Conservation (phyloP, 2,797 vertebrate species). For the Oryzias dopingdopingensis region DNA sequence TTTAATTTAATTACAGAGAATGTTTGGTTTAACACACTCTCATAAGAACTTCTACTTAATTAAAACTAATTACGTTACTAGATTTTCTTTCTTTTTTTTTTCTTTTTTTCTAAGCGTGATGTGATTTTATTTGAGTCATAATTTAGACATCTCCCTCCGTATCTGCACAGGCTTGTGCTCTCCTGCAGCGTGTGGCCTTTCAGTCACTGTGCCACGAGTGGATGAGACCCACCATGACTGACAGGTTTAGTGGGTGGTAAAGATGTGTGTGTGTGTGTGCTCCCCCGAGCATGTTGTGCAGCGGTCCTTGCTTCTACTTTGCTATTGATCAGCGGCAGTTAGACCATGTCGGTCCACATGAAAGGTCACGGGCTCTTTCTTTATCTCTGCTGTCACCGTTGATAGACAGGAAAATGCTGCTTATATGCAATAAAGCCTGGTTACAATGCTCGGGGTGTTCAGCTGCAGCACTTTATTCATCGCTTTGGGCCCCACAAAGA, state of each 20-base stretch:
- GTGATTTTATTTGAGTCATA: constrained; percentile 13
- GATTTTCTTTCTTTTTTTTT: not conserved
- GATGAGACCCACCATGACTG: constrained; percentile 53
- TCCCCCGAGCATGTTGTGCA: constrained; percentile 30
- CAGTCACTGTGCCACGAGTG: constrained; percentile 37
- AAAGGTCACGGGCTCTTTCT: constrained; percentile 60
- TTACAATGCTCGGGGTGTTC: constrained; percentile 21
- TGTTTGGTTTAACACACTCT: too few relatives aligned
- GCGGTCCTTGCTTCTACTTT: constrained; percentile 9
- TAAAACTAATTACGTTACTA: too few relatives aligned
- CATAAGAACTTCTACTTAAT: too few relatives aligned
- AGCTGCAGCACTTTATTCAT: constrained; percentile 26
- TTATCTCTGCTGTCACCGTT: constrained; percentile 22
- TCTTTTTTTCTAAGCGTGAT: not conserved
- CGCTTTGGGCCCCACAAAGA: constrained; percentile 13
- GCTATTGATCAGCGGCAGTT: constrained; percentile 52
- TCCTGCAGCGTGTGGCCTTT: constrained; percentile 56
- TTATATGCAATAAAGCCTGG: constrained; percentile 24
- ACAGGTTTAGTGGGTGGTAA: constrained; percentile 58
- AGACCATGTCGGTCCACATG: constrained; percentile 40
- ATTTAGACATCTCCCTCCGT: constrained; percentile 44
- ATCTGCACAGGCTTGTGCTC: constrained; percentile 29
- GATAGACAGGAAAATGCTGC: constrained; percentile 14
- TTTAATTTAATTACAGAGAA: too few relatives aligned
- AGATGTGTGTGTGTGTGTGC: constrained; percentile 47